A percentile compares a stretch with the other conserved stretches of the same genome.
These are phyloP conservation scores for Chaetoderma sp. DNA, from an alignment of 2,888 invertebrate genomes.

Conservation along the genomic window DNA sequence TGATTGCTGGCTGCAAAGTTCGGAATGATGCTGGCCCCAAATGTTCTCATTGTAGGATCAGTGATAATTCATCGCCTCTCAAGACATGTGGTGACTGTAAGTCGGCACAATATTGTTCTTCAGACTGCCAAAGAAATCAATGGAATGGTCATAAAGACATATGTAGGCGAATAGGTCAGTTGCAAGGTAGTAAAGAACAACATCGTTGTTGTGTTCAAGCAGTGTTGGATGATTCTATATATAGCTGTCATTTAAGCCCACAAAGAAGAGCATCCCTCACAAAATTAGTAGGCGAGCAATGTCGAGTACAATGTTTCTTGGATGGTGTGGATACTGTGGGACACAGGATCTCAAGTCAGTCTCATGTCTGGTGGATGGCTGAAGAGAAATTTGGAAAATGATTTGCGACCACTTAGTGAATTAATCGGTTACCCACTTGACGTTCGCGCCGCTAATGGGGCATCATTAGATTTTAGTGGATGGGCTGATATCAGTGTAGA, in stretches of 20 bases:
- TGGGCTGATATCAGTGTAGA: slow-evolving; percentile 1
- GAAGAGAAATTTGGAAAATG: neutral
- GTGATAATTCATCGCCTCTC: too few species aligned
- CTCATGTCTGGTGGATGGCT: neutral
- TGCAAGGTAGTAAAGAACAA: too few species aligned
- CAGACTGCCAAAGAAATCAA: too few species aligned
- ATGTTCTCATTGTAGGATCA: neutral
- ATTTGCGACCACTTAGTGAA: neutral
- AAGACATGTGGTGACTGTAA: too few species aligned
- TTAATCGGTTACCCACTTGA: neutral
- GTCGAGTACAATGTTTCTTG: neutral
- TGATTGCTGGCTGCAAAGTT: neutral
- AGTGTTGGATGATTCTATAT: too few species aligned
- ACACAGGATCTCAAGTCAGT: slow-evolving; percentile 5
- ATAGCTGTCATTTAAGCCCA: too few species aligned
- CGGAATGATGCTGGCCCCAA: too few species aligned
- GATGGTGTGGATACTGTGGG: slow-evolving; percentile 9
- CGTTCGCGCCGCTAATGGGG: slow-evolving; percentile 5
- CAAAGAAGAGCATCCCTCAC: too few species aligned
- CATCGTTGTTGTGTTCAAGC: too few species aligned
- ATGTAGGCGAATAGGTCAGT: too few species aligned
- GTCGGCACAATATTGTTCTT: too few species aligned
- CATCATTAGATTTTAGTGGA: neutral
- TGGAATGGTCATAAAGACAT: too few species aligned
- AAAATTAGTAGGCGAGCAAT: slow-evolving; percentile 8